These are phyloP conservation scores for Lysiphlebus fabarum DNA, from an alignment of 1,140 invertebrate genomes.

Conservation along the genomic window DNA sequence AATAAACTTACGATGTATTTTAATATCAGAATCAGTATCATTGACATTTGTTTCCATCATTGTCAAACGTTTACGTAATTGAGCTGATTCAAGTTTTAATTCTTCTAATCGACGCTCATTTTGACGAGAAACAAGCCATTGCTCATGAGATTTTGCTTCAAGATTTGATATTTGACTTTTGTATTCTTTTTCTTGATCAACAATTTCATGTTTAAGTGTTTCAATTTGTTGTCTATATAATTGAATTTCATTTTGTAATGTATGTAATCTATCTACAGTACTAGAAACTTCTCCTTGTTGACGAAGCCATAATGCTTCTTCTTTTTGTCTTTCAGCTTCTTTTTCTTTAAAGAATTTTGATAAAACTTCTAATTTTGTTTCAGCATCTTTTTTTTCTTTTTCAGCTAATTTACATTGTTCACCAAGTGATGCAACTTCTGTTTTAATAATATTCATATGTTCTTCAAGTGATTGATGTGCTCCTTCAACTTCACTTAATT, in stretches of 20 bases:
- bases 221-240: slow-evolving; percentile 73
- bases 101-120: slow-evolving; percentile 75
- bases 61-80: slow-evolving; percentile 70
- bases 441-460: slow-evolving; percentile 43
- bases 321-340: slow-evolving; percentile 79
- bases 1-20: slow-evolving; percentile 52
- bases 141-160: slow-evolving; percentile 74
- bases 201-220: slow-evolving; percentile 71
- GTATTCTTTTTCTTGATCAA: slow-evolving; percentile 74
- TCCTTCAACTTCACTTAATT: slow-evolving; percentile 48
- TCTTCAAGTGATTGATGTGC: slow-evolving; percentile 45
- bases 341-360: slow-evolving; percentile 86
- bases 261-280: slow-evolving; percentile 72
- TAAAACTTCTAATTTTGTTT: slow-evolving; percentile 79
- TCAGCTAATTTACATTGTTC: slow-evolving; percentile 69
- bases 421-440: slow-evolving; percentile 58
- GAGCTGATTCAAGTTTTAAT: slow-evolving; percentile 68
- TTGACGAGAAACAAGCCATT: slow-evolving; percentile 71
- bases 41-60: slow-evolving; percentile 57
- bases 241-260: slow-evolving; percentile 75
- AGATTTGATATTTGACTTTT: slow-evolving; percentile 70
- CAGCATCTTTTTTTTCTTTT: slow-evolving; percentile 75
- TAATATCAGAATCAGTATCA: slow-evolving; percentile 44
- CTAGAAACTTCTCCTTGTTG: slow-evolving; percentile 79
- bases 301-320: slow-evolving; percentile 78